A percentile compares a stretch with the other conserved stretches of the same genome.
phyloP scores from a whole-genome alignment of 2,888 invertebrate species.

The Tethea ocularis region DNA sequence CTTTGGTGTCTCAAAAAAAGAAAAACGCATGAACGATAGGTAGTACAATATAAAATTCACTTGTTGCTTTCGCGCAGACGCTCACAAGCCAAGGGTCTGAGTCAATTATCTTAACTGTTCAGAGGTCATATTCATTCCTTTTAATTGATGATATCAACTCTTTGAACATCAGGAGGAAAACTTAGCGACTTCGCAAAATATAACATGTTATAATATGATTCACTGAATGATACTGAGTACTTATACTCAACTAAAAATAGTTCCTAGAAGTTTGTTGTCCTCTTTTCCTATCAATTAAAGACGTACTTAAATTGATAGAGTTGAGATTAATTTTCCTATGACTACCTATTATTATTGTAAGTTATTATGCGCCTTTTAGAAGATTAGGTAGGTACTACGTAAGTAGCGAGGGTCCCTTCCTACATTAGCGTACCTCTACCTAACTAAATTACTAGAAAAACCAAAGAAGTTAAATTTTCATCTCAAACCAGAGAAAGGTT shows the following conservation, averaged over 20 bases:
- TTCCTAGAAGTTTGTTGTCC: conserved; percentile 2
- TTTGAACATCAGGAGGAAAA: conserved; percentile 39
- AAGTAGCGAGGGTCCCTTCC: too few species aligned
- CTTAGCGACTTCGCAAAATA: conserved; percentile 28
- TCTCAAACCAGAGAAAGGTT: neutral
- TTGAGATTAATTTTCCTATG: neutral
- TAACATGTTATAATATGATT: neutral
- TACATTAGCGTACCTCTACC: too few species aligned
- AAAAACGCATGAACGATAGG: too few species aligned
- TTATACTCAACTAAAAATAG: neutral
- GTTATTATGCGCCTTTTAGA: too few species aligned
- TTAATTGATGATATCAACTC: conserved; percentile 55
- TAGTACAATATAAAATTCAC: neutral
- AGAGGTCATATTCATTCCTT: conserved; percentile 79
- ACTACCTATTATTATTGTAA: neutral
- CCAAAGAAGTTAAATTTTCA: too few species aligned
- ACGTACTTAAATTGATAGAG: neutral
- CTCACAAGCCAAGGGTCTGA: conserved; percentile 36
- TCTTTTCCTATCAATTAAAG: conserved; percentile 1
- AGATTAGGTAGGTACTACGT: too few species aligned
- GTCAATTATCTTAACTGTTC: conserved; percentile 61
- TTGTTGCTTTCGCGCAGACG: conserved; percentile 3
- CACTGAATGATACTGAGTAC: neutral
- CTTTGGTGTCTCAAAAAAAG: too few species aligned
- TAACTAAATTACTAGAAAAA: too few species aligned